Evolutionary conservation across 2,113 vertebrate genomes (phyloP), one percentile per base, ranked within the genome.

Genomic region (Xenopus borealis): DNA sequence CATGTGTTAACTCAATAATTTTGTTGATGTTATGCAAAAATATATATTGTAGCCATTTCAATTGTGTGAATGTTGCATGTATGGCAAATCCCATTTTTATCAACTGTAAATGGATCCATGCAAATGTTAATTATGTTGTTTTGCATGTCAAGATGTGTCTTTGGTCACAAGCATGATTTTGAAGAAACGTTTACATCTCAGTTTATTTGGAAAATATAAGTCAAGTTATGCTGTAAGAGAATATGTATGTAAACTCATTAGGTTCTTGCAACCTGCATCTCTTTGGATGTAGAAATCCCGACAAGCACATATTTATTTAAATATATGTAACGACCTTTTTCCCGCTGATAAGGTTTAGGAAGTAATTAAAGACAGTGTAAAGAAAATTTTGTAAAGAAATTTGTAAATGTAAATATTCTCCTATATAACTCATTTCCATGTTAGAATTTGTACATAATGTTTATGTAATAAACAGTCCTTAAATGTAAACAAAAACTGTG

Each of bases 261-360:
- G 89, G 40, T 85, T 86, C 88, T 91, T 84, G 87, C 87, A 84
- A 91, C 86, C 17, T 71, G 45, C 62, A 84, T 87, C 81, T 89
- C 84, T 89, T 69, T 86, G 87, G 87, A 90, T 93, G 88, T 93
- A 91, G 91, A 94, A 92, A 91, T 92, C 87, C 89, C 85, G 92
- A 88, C 89, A 92, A 93, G 85, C 91, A 91, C 87, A 86, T 98
- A 97, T 96, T 98, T 98, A 97, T 98, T 96, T 95, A 94, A 55
- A n/a, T 94, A 86, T 93, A 89, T 92, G 91, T 88, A 90, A 92
- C 92, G 86, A 91, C 81, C 61, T 76, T 81, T 27, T 83, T 89
- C 86, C 59, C 67, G 55, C 13, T 64, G 46, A 44, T 64, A 64
- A 77, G 55, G 58, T 91, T 85, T 91, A 91, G 87, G 82, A 62